Conservation (phyloP, 2,797 vertebrate genomes). For the Heliangelus exortis region DNA sequence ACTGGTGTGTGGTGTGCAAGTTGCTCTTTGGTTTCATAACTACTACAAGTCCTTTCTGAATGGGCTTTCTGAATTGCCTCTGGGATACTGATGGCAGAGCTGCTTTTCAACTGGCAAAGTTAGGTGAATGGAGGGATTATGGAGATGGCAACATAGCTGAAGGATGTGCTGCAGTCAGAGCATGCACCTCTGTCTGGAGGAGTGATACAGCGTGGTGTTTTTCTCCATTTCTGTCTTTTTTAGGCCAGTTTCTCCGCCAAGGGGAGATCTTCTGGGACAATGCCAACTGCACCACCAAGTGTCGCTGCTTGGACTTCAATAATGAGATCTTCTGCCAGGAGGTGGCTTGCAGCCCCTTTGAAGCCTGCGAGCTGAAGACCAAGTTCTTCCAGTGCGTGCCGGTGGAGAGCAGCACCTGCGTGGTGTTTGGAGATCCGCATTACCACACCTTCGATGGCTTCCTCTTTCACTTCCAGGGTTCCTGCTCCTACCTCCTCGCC, state of each 20-base stretch:
- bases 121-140: neutral
- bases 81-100: neutral
- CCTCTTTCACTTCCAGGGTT: constrained; percentile 99
- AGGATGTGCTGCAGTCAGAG: neutral
- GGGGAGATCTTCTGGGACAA: constrained; percentile 98
- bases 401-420: constrained; percentile 93
- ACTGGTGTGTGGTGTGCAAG: neutral
- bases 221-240: constrained; percentile 35
- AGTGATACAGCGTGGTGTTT: neutral
- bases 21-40: constrained; percentile 15
- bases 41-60: neutral
- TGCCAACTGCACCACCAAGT: constrained; percentile 91
- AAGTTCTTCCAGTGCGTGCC: constrained; percentile 94
- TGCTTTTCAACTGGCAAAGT: neutral
- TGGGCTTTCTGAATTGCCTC: neutral
- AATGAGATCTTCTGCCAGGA: constrained; percentile 94
- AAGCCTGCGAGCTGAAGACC: constrained; percentile 90
- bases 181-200: neutral
- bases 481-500: constrained; percentile 95
- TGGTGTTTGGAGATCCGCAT: constrained; percentile 97
- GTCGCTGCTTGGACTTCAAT: constrained; percentile 92
- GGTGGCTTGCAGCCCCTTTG: constrained; percentile 88
- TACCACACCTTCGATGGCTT: constrained; percentile 99
- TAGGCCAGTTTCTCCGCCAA: constrained; percentile 91
- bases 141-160: neutral